phyloP scores from a whole-genome alignment of 2,113 vertebrate genomes.

The Perognathus longimembris region DNA sequence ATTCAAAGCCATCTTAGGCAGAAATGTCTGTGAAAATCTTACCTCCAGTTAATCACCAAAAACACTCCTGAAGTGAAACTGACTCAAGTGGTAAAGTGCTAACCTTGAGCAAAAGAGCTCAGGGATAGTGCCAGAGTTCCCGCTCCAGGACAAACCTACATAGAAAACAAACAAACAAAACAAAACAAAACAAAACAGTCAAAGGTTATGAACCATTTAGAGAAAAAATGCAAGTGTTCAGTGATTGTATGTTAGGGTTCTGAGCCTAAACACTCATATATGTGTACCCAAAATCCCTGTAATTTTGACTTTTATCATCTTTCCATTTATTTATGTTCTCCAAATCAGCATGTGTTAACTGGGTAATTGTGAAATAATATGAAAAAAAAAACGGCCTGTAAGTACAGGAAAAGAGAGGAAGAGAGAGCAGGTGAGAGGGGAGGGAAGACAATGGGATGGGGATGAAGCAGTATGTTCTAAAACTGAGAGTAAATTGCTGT shows the following conservation, averaged over 20 bases:
- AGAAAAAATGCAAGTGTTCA: not conserved
- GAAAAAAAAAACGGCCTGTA: not conserved
- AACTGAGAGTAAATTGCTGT: not conserved
- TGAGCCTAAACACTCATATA: not conserved
- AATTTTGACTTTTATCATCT: not conserved
- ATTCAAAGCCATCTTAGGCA: no score
- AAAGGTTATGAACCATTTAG: not conserved
- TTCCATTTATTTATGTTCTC: not conserved
- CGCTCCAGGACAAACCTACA: no score
- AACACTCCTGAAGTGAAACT: no score
- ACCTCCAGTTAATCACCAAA: no score
- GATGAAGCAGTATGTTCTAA: not conserved
- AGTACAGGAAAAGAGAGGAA: not conserved
- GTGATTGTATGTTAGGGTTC: not conserved
- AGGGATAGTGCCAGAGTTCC: not conserved
- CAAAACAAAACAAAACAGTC: no score
- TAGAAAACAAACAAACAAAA: no score
- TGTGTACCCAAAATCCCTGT: not conserved
- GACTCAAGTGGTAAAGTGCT: no score
- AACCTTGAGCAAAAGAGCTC: no score
- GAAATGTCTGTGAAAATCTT: no score
- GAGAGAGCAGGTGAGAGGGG: no score
- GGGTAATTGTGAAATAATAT: not conserved
- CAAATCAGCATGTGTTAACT: not conserved
- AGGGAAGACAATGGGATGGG: no score